Percentiles rank a stretch among this genome's conserved stretches.
These are phyloP conservation scores for Caenorhabditis parvicauda DNA, from an alignment of 2,888 invertebrate species.

Conservation along the genomic window DNA sequence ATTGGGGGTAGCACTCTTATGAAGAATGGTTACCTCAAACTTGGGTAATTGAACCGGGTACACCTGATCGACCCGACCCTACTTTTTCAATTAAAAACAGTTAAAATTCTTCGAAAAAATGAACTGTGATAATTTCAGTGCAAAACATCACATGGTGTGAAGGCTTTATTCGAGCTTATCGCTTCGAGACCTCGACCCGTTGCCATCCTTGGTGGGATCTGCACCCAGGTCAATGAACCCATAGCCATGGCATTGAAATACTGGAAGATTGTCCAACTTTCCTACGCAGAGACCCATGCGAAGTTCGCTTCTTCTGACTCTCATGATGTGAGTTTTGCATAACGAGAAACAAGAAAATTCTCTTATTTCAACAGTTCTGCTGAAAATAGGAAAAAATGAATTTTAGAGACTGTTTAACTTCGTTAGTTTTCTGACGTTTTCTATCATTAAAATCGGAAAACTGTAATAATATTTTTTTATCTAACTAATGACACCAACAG, in stretches of 20 bases:
- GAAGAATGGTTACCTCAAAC: too few species aligned
- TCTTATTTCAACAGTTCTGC: too few species aligned
- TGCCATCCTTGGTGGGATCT: conserved; percentile 59
- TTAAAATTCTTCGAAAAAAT: background rate
- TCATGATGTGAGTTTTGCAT: conserved; percentile 33
- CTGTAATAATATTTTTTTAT: too few species aligned
- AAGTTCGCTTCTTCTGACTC: conserved; percentile 59
- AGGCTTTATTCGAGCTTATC: conserved; percentile 58
- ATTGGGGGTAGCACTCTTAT: background rate
- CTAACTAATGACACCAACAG: too few species aligned
- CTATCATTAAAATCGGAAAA: too few species aligned
- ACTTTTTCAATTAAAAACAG: background rate
- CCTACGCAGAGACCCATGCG: conserved; percentile 61
- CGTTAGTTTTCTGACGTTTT: too few species aligned
- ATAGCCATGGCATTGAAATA: conserved; percentile 71
- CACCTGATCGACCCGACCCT: too few species aligned
- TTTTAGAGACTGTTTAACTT: too few species aligned
- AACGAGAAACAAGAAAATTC: too few species aligned
- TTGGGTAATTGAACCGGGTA: too few species aligned
- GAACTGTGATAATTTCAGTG: conserved; percentile 43
- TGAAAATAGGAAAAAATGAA: too few species aligned
- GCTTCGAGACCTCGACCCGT: conserved; percentile 46
- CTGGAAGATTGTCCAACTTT: conserved; percentile 82
- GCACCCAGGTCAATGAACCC: conserved; percentile 60
- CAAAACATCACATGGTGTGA: conserved; percentile 59